Conservation (phyloP, 1,140 invertebrate genomes). For the Triops longicaudatus region DNA sequence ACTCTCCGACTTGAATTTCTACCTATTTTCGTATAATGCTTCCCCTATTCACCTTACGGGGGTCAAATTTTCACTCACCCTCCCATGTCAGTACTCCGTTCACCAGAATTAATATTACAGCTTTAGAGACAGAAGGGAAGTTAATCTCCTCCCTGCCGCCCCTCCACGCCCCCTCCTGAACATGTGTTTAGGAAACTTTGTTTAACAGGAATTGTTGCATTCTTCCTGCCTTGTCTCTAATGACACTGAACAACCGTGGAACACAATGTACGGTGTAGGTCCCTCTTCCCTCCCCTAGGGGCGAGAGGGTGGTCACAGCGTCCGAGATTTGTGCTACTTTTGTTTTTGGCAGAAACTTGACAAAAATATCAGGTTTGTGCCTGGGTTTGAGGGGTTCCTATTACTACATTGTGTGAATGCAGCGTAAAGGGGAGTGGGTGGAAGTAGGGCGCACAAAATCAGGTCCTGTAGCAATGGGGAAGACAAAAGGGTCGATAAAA, state of each 20-base stretch:
- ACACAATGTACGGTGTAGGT: no score
- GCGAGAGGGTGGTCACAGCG: not conserved
- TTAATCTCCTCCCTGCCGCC: not conserved
- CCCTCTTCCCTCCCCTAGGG: not conserved
- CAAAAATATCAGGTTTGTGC: not conserved
- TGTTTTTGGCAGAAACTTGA: not conserved
- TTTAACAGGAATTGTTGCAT: not conserved
- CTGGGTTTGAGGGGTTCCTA: not conserved
- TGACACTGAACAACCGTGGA: not conserved
- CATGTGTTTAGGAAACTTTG: not conserved
- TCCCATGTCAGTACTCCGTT: not conserved
- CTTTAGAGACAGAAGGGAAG: not conserved
- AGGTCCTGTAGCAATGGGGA: not conserved
- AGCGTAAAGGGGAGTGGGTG: not conserved
- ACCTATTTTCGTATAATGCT: not conserved
- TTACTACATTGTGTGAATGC: not conserved
- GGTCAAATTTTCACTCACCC: not conserved
- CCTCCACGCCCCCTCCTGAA: not conserved
- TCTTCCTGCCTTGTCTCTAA: not conserved
- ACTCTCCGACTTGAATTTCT: not conserved
- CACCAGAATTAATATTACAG: not conserved
- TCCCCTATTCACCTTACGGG: not conserved
- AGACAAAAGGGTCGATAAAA: constrained; percentile 10
- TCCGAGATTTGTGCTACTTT: not conserved
- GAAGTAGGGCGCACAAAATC: not conserved